These are phyloP conservation scores for Euleptes europaea DNA, from an alignment of 2,113 vertebrate genomes.

Conservation along the genomic window DNA sequence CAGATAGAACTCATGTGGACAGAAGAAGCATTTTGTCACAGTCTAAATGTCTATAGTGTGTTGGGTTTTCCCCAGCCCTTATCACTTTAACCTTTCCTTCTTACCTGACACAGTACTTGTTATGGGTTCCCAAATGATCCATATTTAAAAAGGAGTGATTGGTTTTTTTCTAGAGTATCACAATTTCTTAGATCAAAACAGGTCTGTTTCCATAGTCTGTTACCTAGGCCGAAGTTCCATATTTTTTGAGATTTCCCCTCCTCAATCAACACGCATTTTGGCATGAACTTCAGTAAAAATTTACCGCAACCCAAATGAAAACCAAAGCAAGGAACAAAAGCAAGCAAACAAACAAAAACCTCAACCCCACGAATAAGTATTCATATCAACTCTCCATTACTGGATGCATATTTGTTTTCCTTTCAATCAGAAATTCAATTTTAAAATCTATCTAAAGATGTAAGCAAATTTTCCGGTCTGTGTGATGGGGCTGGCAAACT, in stretches of 20 bases:
- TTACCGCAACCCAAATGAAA: neutral
- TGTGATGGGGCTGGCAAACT: neutral
- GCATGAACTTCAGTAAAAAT: neutral
- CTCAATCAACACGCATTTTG: neutral
- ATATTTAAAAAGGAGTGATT: neutral
- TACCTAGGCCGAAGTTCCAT: neutral
- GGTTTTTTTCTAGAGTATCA: neutral
- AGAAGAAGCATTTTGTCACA: neutral
- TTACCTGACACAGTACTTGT: neutral
- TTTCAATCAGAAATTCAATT: slow-evolving; percentile 2
- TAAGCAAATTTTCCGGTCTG: neutral
- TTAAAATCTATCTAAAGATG: neutral
- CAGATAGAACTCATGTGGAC: neutral
- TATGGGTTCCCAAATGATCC: neutral
- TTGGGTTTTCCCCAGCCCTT: neutral
- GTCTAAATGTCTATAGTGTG: neutral
- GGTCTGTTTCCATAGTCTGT: neutral
- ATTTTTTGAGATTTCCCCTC: neutral
- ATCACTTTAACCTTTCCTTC: neutral
- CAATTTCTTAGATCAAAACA: neutral
- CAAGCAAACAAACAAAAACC: neutral
- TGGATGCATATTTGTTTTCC: neutral
- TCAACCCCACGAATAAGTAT: neutral
- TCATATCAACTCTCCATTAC: neutral
- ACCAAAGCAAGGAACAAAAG: neutral